Percentiles rank a stretch among this genome's conserved stretches.
Conservation (phyloP, 2,113 vertebrate species). For the Scolopax mira region DNA sequence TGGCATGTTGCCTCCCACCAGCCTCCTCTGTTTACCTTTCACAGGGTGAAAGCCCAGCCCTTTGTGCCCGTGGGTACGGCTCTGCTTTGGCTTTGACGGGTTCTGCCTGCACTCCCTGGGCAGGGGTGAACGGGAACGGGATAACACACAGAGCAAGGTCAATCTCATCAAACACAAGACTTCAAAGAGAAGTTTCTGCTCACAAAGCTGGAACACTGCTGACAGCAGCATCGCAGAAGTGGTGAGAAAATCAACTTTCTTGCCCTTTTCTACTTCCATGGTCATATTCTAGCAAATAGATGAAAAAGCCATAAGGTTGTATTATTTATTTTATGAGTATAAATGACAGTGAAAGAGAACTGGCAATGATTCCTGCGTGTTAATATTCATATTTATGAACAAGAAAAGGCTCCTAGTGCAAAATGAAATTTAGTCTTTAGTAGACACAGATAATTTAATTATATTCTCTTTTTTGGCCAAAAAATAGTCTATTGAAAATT, state of each 20-base stretch:
- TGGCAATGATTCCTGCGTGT: neutral
- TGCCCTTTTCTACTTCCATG: neutral
- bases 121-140: neutral
- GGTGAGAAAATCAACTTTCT: neutral
- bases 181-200: neutral
- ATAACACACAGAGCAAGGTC: neutral
- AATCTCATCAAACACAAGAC: neutral
- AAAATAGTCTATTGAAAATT: neutral
- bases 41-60: neutral
- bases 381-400: neutral
- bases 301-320: neutral
- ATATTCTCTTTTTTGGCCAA: neutral
- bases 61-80: fast-evolving
- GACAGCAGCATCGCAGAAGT: neutral
- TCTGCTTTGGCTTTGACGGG: neutral
- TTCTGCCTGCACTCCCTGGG: neutral
- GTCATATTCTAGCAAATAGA: neutral
- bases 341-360: neutral
- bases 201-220: neutral
- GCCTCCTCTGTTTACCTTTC: conserved; percentile 16
- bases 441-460: neutral
- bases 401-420: neutral
- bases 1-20: neutral
- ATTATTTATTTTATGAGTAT: neutral
- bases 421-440: neutral